A percentile compares a stretch with the other conserved stretches of the same genome.
These are phyloP conservation scores for Rhinella marina DNA, from an alignment of 2,797 vertebrate species.

Conservation along the genomic window DNA sequence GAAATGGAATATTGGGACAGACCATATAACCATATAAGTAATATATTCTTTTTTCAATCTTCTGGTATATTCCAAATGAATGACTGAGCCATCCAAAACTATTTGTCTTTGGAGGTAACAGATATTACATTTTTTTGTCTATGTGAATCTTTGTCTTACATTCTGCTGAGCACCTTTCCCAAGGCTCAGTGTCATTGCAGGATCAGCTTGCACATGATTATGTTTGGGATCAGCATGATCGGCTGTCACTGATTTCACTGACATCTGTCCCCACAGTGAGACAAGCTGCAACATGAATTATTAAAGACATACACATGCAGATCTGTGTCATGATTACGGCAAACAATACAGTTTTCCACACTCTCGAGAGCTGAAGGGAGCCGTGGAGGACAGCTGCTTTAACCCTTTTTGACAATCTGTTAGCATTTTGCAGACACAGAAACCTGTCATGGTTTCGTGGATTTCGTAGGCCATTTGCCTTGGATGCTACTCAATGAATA, in stretches of 20 bases:
- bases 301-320: conserved; percentile 78
- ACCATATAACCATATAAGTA: background rate
- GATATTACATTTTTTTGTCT: conserved; percentile 28
- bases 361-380: conserved; percentile 68
- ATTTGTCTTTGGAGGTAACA: background rate
- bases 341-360: conserved; percentile 72
- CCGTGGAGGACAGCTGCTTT: conserved; percentile 69
- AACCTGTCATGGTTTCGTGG: conserved; percentile 46
- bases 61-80: background rate
- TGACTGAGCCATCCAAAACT: background rate
- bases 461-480: conserved; percentile 51
- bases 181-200: conserved; percentile 74
- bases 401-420: conserved; percentile 75
- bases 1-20: background rate
- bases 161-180: conserved; percentile 72
- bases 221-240: conserved; percentile 85
- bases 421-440: conserved; percentile 61
- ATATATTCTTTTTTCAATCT: background rate
- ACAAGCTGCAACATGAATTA: conserved; percentile 87
- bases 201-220: conserved; percentile 83
- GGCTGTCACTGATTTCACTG: conserved; percentile 90
- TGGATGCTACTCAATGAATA: background rate
- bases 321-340: conserved; percentile 75
- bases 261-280: conserved; percentile 91
- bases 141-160: conserved; percentile 20